Base-by-base conservation (phyloP, 2,797 vertebrate genomes). In the Sciaenops ocellatus region DNA sequence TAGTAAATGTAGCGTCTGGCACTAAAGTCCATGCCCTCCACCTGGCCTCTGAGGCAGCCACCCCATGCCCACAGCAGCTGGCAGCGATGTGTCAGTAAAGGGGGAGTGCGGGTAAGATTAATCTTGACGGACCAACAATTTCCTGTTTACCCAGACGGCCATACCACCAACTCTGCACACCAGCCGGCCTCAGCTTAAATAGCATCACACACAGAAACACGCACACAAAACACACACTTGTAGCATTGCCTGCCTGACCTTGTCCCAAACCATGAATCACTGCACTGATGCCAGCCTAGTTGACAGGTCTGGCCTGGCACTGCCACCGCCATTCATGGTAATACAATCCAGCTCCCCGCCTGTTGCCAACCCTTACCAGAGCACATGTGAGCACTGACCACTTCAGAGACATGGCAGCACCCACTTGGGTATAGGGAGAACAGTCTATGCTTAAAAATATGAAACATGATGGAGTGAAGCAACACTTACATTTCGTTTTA, bases 101-200 rank as follows among this genome's bases (percentile, higher is more conserved):
- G 85, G 77, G 79, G 82, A 70, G 84, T n/a, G 77, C 66, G 71
- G 87, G 79, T 66, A 74, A 86, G 83, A 90, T 92, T 92, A 90
- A 93, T 93, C 84, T 75, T 90, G 80, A 94, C 75, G 73, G 82
- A 91, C 83, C 87, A 85, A 80, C 90, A 81, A 89, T 93, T 94
- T 95, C 94, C 93, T 95, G 93, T 95, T 94, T 93, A 92, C 85
- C 86, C 93, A 95, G 94, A 94, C 93, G 11, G 68, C 90, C 83
- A 88, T 86, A 89, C 90, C 90, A 89, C 91, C 87, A 85, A 78
- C 83, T 83, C 86, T 91, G 90, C 83, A 73, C 90, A 85, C 69
- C 80, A 87, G 90, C 84, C 73, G 41, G 80, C 79, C 75, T 80
- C 47, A 52, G 75, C 74, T 86, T 90, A 89, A 91, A 92, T 88